Evolutionary conservation across 2,113 vertebrate genomes (phyloP).

Genomic region (Columba livia): DNA sequence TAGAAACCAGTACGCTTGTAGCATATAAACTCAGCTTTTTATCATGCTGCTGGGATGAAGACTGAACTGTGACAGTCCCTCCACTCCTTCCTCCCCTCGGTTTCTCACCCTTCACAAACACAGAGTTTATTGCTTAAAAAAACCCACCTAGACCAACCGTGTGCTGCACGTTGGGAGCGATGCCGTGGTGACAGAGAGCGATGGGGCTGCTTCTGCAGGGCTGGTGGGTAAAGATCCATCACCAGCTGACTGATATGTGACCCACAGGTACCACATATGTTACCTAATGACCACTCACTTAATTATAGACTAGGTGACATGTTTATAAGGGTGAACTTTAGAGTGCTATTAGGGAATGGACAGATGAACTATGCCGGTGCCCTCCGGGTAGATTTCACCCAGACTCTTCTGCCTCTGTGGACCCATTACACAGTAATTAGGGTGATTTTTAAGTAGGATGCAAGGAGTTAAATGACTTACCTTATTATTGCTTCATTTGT

Average conservation of each 20-base stretch:
- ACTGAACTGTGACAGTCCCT: neutral
- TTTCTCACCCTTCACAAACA: neutral
- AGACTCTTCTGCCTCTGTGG: slow-evolving; percentile 79
- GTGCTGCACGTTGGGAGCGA: neutral
- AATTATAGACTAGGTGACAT: slow-evolving; percentile 92
- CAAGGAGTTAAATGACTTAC: slow-evolving; percentile 97
- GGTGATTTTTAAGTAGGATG: slow-evolving; percentile 90
- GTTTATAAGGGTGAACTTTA: slow-evolving; percentile 99
- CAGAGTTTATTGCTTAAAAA: neutral
- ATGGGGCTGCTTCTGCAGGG: slow-evolving; percentile 60
- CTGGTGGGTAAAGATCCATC: slow-evolving; percentile 94
- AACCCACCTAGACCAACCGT: neutral
- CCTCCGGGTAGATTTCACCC: slow-evolving; percentile 86
- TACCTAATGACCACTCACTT: slow-evolving; percentile 91
- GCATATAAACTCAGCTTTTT: neutral
- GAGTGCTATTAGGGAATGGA: slow-evolving; percentile 86
- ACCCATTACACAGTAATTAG: slow-evolving; percentile 97
- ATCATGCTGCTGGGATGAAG: neutral
- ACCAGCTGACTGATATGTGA: slow-evolving; percentile 87
- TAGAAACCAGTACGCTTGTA: neutral
- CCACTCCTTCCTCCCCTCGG: neutral
- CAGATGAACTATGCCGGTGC: slow-evolving; percentile 83
- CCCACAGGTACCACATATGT: slow-evolving; percentile 86
- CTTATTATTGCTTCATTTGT: slow-evolving; percentile 90
- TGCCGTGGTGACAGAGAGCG: slow-evolving; percentile 62